Percentiles rank a stretch among this genome's conserved stretches.
Conservation (phyloP, 2,888 invertebrate genomes). For the Drosophila flavopinicola region DNA sequence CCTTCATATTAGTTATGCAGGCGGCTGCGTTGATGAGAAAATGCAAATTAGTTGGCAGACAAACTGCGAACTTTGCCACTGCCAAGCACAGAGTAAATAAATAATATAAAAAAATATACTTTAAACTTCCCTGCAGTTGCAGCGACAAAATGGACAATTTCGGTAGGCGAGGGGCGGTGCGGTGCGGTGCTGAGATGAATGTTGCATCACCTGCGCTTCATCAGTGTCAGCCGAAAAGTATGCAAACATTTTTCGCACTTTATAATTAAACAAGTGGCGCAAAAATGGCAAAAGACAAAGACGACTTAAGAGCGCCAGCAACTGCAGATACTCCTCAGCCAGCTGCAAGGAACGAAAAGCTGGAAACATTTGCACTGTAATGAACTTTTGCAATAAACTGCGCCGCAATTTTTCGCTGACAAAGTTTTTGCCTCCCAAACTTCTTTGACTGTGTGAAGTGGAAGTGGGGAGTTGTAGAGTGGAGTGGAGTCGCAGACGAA, state of each 20-base stretch:
- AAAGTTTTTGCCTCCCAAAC: constrained; percentile 59
- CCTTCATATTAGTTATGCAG: constrained; percentile 70
- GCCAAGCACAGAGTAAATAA: constrained; percentile 52
- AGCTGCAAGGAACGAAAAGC: no score
- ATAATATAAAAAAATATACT: constrained; percentile 26
- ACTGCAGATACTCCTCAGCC: not conserved
- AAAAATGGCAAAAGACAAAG: constrained; percentile 58
- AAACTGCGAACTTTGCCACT: constrained; percentile 69
- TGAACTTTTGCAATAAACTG: constrained; percentile 80
- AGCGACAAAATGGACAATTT: constrained; percentile 20
- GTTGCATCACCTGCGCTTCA: constrained; percentile 74
- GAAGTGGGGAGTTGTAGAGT: no score
- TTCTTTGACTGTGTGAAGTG: constrained; percentile 4
- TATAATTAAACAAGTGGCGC: constrained; percentile 75
- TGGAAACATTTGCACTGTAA: constrained; percentile 78
- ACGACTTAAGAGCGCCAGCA: constrained; percentile 50
- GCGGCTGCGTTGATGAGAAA: constrained; percentile 75
- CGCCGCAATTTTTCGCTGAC: constrained; percentile 79
- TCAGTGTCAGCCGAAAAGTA: constrained; percentile 76
- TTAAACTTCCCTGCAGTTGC: constrained; percentile 39
- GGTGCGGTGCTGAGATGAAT: not conserved
- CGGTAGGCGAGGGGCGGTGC: not conserved
- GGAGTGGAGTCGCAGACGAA: not conserved
- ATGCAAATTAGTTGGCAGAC: constrained; percentile 76
- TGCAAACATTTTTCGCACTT: constrained; percentile 79